Base-by-base conservation (phyloP, 2,113 vertebrate species). In the Prochilodus magdalenae region DNA sequence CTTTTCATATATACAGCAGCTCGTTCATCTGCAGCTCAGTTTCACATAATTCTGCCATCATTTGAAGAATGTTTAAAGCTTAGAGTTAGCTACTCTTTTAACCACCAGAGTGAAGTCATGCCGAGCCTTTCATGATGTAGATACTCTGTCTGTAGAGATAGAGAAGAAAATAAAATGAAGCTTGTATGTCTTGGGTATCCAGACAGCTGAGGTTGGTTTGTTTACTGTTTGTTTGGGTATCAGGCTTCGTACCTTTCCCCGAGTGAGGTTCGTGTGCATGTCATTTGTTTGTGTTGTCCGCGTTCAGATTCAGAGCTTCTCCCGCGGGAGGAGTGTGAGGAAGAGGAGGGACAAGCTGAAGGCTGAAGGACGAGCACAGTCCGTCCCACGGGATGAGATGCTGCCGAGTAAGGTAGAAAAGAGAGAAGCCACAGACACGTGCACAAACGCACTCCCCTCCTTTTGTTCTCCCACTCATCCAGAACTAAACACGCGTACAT, bases 321-420 rank as follows among this genome's bases (percentile, higher is more conserved):
- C 94, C 84, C 97, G 97, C 55, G 97, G 98, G 80, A 94, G 97
- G 90, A 98, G 94, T 87, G 94, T 96, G 88, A 95, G 97, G 90
- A 98, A 97, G 91, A 97, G 94, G 88, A 96, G 97, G 78, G 98
- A 99, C 79, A 96, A 90, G 82, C 93, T 98, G 86, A 99, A 97
- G 90, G 95, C 96, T 40, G 97, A 98, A 82, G 94, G 97, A 73
- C 89, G 98, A 84, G 96, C 98, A 67, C 97, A 97, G 93, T 99
- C 98, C 0, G 96, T 99, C n/a, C 98, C 98, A 59, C 93, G 97
- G 82, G 96, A 98, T 63, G 95, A 97, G 80, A 91, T 96, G 92
- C 93, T 96, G 22, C 95, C 76, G 55, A 88, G 85, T 49, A 94
- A 94, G 91, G 94, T 94, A 82, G 26, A 73, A 10, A 18, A 26